Evolutionary conservation across 2,113 vertebrate species (phyloP).

Genomic region (Festucalex cinctus): DNA sequence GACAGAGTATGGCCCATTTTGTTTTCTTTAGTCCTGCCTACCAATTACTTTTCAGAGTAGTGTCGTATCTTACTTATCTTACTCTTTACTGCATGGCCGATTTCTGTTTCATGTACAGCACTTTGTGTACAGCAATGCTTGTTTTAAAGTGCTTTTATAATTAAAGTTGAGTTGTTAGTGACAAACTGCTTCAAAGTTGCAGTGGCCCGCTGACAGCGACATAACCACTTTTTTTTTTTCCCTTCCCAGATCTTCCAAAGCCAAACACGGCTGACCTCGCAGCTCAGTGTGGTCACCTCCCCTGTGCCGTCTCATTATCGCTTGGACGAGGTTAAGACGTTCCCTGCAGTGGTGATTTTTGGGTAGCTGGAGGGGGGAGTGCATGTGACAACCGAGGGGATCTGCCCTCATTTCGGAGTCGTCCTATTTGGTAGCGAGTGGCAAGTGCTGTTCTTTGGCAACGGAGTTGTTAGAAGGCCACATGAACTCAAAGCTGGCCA

Average conservation of each 20-base stretch:
- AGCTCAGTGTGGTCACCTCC: slow-evolving; percentile 30
- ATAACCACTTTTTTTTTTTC: background rate
- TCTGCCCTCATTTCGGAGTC: slow-evolving; percentile 58
- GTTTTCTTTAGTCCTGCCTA: too few relatives aligned
- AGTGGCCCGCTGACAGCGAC: background rate
- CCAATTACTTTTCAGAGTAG: too few relatives aligned
- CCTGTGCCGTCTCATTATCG: slow-evolving; percentile 24
- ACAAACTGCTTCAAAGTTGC: background rate
- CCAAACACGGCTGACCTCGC: slow-evolving; percentile 41
- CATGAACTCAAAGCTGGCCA: slow-evolving; percentile 17
- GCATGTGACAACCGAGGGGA: slow-evolving; percentile 52
- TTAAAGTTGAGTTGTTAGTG: too few relatives aligned
- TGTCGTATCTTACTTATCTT: too few relatives aligned
- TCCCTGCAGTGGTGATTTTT: slow-evolving; percentile 28
- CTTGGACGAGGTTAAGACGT: slow-evolving; percentile 30
- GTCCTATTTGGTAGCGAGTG: slow-evolving; percentile 51
- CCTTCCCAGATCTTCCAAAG: slow-evolving; percentile 5
- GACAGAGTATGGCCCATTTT: too few relatives aligned
- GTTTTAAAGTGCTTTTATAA: too few relatives aligned
- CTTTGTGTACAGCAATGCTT: too few relatives aligned
- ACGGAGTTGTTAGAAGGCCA: slow-evolving; percentile 16
- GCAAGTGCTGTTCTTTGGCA: slow-evolving; percentile 37
- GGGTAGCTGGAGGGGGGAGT: slow-evolving; percentile 22
- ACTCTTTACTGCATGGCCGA: too few relatives aligned
- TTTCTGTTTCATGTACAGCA: too few relatives aligned